These are phyloP conservation scores for Troilus luridus DNA, from an alignment of 2,888 invertebrate genomes.

Conservation along the genomic window DNA sequence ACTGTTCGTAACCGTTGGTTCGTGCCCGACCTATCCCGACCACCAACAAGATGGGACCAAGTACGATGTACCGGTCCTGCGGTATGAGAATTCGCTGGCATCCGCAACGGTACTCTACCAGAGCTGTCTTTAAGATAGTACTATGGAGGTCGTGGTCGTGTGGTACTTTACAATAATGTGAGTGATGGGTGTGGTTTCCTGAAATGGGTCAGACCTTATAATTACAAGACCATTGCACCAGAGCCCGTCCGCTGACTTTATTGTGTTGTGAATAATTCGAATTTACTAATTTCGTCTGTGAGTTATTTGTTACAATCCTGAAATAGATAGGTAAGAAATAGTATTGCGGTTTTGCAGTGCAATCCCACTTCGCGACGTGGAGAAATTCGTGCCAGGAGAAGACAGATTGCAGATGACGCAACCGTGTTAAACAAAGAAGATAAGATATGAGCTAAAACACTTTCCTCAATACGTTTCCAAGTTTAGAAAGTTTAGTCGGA, in stretches of 20 bases:
- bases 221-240: neutral
- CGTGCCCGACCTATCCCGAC: neutral
- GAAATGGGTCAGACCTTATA: neutral
- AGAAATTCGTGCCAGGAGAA: neutral
- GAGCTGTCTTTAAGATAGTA: neutral
- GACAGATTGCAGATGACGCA: neutral
- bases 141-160: neutral
- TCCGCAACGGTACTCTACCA: neutral
- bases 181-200: neutral
- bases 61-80: neutral
- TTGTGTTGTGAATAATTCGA: too few species aligned
- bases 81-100: neutral
- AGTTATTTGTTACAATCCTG: too few species aligned
- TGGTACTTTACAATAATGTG: neutral
- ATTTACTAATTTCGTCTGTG: too few species aligned
- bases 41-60: neutral
- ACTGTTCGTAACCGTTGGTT: neutral
- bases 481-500: neutral
- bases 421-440: conserved; percentile 25
- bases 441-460: neutral
- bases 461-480: neutral
- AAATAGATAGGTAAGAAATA: too few species aligned
- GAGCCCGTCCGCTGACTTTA: too few species aligned
- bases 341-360: neutral
- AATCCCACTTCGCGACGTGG: neutral